Evolutionary conservation across 2,797 vertebrate genomes (phyloP).

Genomic region (Notoglanidium macrostoma): DNA sequence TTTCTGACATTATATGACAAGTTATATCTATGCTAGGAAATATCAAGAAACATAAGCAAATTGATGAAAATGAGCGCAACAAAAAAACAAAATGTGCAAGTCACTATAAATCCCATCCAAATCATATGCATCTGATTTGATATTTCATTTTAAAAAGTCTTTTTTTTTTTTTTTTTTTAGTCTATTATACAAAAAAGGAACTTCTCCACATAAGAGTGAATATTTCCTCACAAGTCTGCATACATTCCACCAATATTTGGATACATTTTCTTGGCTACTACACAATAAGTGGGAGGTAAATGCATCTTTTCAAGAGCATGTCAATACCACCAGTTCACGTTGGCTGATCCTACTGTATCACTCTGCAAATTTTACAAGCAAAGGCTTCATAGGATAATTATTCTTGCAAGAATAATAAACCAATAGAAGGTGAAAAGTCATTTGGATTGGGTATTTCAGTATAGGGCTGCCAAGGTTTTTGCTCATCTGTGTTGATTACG

Average conservation of each 20-base stretch:
- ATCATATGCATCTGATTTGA: not conserved
- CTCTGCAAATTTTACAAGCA: not conserved
- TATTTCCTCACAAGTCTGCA: not conserved
- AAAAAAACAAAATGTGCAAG: not conserved
- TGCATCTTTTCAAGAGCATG: not conserved
- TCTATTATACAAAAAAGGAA: not conserved
- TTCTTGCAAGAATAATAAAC: not conserved
- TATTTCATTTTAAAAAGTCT: not conserved
- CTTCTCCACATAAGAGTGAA: not conserved
- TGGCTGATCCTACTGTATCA: not conserved
- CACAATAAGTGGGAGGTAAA: not conserved
- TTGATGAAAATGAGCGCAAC: not conserved
- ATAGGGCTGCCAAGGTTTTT: not conserved
- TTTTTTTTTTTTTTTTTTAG: too few relatives aligned
- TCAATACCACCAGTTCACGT: not conserved
- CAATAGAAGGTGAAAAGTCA: constrained; percentile 2
- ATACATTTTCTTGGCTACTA: not conserved
- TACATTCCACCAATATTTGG: not conserved
- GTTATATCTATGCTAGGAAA: not conserved
- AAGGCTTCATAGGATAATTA: not conserved
- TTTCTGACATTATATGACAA: not conserved
- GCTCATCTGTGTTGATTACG: constrained; percentile 34
- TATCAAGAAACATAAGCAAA: not conserved
- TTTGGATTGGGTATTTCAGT: not conserved
- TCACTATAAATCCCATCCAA: not conserved